Evolutionary conservation across 2,113 vertebrate species (phyloP), one percentile per base, ranked within the genome.

Genomic region (Donacobius atricapilla): DNA sequence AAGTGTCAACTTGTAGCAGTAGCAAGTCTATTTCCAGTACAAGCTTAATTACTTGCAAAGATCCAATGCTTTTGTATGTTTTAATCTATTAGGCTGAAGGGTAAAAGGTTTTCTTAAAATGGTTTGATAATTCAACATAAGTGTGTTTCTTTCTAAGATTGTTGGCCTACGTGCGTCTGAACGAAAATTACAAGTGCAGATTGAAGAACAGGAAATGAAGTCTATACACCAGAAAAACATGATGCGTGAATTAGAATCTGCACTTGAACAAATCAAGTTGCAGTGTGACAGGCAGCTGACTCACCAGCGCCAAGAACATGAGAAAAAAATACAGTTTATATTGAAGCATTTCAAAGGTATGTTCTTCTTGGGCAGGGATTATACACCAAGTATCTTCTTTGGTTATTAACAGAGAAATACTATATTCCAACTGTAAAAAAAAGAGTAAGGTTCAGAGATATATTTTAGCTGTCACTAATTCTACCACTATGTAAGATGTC

Each of bases 211-310:
- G 53, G 93, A 98, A 90, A 98, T 99, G 96, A 98, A 98, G 40
- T 89, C 94, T 25, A 73, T 48, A 23, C 99, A 99, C 79, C 97
- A 96, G 85, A 97, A 98, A 81, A 97, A 73, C 22, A 30, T 61
- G 33, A 89, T 98, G 72, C 89, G 63, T 66, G 97, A 98, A 92
- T 93, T 99, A 87, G 97, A 99, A 90, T 97, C 96, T 45, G 96
- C 98, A 39, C 83, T 99, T 93, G 98, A 99, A 89, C 98, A 96
- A 11, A 77, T 99, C 77, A 97, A 95, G 72, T 75, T 98, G 84
- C 98, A 99, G 39, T 98, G 97, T 87, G 98, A 99, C 96, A 97
- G 98, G 60, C 98, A 97, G 87, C 95, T 99, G 72, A 99, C 97
- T 8, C 93, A 98, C 53, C 98, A 99, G 81, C 98, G 98, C 39